A percentile compares a stretch with the other conserved stretches of the same genome.
phyloP scores from a whole-genome alignment of 2,113 vertebrate species.

The Zosterops hypoxanthus region DNA sequence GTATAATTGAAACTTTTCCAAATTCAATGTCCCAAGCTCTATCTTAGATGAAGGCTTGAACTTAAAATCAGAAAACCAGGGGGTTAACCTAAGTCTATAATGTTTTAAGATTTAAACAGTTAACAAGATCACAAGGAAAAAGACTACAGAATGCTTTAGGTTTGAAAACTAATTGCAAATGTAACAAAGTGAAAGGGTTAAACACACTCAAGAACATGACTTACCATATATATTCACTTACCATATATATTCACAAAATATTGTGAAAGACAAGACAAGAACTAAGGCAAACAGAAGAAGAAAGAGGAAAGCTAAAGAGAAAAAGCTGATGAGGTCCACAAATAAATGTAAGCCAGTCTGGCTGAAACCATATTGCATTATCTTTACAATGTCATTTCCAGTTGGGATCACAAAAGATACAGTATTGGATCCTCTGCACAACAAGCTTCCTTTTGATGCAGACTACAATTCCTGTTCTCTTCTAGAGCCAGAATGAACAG shows the following conservation, averaged over 20 bases:
- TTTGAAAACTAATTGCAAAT: neutral
- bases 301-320: neutral
- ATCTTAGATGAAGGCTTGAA: neutral
- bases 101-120: neutral
- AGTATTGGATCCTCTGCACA: slow-evolving; percentile 2
- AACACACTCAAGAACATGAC: neutral
- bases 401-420: slow-evolving; percentile 50
- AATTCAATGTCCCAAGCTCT: neutral
- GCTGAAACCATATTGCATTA: neutral
- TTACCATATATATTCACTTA: neutral
- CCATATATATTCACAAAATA: neutral
- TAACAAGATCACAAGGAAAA: neutral
- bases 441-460: slow-evolving; percentile 16
- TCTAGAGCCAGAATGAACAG: slow-evolving; percentile 62
- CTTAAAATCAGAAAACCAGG: neutral
- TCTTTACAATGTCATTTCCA: slow-evolving; percentile 29
- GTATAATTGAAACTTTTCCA: neutral
- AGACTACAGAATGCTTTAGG: neutral
- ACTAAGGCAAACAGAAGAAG: neutral
- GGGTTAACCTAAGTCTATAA: neutral
- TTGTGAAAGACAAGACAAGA: neutral
- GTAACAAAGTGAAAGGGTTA: neutral
- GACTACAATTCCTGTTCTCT: slow-evolving; percentile 47
- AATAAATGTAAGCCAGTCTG: neutral
- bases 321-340: neutral